A percentile compares a stretch with the other conserved stretches of the same genome.
phyloP scores from a whole-genome alignment of 1,140 invertebrate genomes.

The Aphaenogaster rudis region DNA sequence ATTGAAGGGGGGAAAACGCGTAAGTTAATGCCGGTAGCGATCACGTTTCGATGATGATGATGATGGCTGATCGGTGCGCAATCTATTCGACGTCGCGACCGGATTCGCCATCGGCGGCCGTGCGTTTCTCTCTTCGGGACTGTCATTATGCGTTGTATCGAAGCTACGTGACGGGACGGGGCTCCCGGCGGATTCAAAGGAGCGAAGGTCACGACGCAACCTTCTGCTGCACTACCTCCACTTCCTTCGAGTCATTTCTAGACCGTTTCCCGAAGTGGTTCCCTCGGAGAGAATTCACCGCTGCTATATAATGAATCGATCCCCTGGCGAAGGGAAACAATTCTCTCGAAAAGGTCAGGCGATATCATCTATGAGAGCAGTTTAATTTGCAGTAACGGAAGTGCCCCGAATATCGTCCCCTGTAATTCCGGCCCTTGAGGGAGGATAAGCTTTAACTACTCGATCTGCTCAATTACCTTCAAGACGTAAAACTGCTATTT shows the following conservation, averaged over 20 bases:
- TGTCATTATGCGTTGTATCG: conserved; percentile 77
- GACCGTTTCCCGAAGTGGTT: conserved; percentile 20
- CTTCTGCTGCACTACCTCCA: conserved; percentile 29
- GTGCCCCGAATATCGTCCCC: not conserved
- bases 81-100: conserved; percentile 49
- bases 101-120: conserved; percentile 57
- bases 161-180: conserved; percentile 70
- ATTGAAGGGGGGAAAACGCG: conserved; percentile 34
- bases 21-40: conserved; percentile 78
- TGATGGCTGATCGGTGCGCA: conserved; percentile 48
- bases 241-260: conserved; percentile 36
- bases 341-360: not conserved
- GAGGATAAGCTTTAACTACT: conserved; percentile 8
- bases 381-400: conserved; percentile 49
- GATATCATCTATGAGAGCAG: conserved; percentile 3
- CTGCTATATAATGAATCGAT: conserved; percentile 27
- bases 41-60: conserved; percentile 78
- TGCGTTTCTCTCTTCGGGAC: conserved; percentile 63
- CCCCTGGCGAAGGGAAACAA: not conserved
- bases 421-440: not conserved
- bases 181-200: conserved; percentile 37
- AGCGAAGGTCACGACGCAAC: conserved; percentile 54
- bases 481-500: not conserved
- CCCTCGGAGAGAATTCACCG: not conserved
- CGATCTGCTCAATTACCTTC: not conserved